phyloP scores from a whole-genome alignment of 92 coral and sea anemone species.

The Hydrozoanthus gracilis region DNA sequence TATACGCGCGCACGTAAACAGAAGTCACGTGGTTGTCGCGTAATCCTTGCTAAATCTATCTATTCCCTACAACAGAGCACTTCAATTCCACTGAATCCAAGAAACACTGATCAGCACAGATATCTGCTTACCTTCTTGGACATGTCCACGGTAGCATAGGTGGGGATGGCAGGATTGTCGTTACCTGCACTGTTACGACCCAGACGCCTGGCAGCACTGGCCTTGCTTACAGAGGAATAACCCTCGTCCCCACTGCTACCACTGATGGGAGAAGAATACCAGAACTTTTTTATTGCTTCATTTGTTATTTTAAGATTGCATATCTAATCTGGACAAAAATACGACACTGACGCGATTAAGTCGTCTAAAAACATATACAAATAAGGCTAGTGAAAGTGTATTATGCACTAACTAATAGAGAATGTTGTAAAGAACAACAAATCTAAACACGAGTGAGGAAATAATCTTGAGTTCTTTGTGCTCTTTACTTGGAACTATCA shows the following conservation, averaged over 20 bases:
- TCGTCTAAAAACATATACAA: too few relatives aligned
- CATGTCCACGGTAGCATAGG: slow-evolving; percentile 36
- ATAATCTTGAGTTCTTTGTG: too few relatives aligned
- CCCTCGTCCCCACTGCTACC: slow-evolving; percentile 31
- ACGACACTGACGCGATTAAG: too few relatives aligned
- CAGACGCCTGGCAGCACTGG: slow-evolving; percentile 22
- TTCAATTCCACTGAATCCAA: background rate
- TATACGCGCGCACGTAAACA: too few relatives aligned
- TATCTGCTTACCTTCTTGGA: slow-evolving; percentile 19
- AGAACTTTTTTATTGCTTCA: background rate
- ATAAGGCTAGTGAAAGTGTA: too few relatives aligned
- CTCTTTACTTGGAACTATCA: too few relatives aligned
- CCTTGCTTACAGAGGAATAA: slow-evolving; percentile 14
- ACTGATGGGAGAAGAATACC: background rate
- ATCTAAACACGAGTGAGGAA: too few relatives aligned
- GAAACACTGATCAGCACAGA: background rate
- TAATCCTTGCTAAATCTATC: too few relatives aligned
- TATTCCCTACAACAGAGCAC: background rate
- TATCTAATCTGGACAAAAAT: too few relatives aligned
- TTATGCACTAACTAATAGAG: too few relatives aligned
- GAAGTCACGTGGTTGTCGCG: too few relatives aligned
- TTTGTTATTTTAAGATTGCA: background rate
- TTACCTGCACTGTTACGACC: slow-evolving; percentile 12
- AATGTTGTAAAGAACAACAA: too few relatives aligned
- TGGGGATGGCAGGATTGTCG: slow-evolving; percentile 13